Evolutionary conservation across 2,113 vertebrate genomes (phyloP).

Genomic region (Sciurus niger): DNA sequence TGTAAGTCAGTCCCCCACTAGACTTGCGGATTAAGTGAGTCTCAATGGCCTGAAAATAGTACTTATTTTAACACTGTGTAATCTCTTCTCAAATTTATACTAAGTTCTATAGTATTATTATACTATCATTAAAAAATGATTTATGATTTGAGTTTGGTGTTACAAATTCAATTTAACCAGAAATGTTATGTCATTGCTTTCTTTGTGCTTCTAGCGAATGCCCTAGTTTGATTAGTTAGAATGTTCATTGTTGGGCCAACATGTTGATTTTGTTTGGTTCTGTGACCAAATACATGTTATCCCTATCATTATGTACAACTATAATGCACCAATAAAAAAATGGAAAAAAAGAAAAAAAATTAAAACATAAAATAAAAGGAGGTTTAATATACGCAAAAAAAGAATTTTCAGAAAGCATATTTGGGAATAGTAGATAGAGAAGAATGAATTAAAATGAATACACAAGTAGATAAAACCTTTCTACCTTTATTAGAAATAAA

Average conservation of each 20-base stretch:
- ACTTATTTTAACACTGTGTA: background rate
- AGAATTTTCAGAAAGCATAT: background rate
- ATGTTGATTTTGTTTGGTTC: background rate
- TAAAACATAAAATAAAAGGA: too few species aligned
- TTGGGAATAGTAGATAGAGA: background rate
- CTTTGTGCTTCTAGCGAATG: background rate
- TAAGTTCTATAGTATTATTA: background rate
- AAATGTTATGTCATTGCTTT: background rate
- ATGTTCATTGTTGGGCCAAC: background rate
- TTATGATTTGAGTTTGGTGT: background rate
- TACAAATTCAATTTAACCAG: background rate
- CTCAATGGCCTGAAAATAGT: slow-evolving; percentile 93
- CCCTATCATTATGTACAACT: too few species aligned
- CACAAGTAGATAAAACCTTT: background rate
- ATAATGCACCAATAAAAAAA: too few species aligned
- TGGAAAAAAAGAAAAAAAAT: too few species aligned
- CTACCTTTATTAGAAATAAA: slow-evolving; percentile 69
- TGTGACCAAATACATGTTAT: background rate
- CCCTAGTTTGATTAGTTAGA: background rate
- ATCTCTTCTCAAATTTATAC: slow-evolving; percentile 9
- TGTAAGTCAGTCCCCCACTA: slow-evolving; percentile 95
- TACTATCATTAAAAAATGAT: background rate
- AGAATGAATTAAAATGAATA: slow-evolving; percentile 56
- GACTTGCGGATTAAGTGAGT: slow-evolving; percentile 97
- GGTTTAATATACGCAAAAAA: background rate